Evolutionary conservation across 2,888 invertebrate genomes (phyloP), one percentile per base, ranked within the genome.

Genomic region (Panorpa germanica): DNA sequence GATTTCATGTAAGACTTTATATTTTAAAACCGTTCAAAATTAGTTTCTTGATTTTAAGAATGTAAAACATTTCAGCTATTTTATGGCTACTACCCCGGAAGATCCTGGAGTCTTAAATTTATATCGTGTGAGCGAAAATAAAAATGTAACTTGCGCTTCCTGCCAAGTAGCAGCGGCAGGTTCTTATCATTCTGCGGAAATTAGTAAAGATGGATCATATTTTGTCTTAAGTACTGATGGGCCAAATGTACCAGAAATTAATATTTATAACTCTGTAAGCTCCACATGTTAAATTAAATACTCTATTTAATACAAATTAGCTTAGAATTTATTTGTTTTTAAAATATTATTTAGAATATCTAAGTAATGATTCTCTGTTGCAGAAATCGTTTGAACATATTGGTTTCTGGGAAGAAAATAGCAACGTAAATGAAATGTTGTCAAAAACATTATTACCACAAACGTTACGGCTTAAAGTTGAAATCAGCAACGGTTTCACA

Each of bases 51-150:
- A 20, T 31, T 21, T 16, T 10, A 33, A 7, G 24, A 33, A 11
- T 12, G 5, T 23, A 10, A 5, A 10, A 5, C 28, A 17, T 40
- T 42, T 15, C 55, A 86, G 85, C 34, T 93, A 85, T 61, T 95
- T 81, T 55, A 65, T 74, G 40, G 85, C 85, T 1, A 86, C 81
- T 18, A 66, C 68, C 5, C 71, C 68, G 37, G 57, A 62, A 8
- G 75, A 81, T 47, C 72, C 86, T 1, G 70, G 76, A 4, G 69
- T 75, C 31, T 69, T 78, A 44, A 90, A 91, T 50, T 56, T 93
- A 28, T 12, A n/a, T 17, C 20, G 7, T 26, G 34, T 25, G 32
- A 34, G 11, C 8, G 13, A 9, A 17, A 18, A 18, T 10, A 8
- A 31, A 13, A 12, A 8, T 12, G 26, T 17, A 25, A 9, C 22